These are phyloP conservation scores for Drosophila saltans DNA, from an alignment of 1,140 invertebrate species.

Conservation along the genomic window DNA sequence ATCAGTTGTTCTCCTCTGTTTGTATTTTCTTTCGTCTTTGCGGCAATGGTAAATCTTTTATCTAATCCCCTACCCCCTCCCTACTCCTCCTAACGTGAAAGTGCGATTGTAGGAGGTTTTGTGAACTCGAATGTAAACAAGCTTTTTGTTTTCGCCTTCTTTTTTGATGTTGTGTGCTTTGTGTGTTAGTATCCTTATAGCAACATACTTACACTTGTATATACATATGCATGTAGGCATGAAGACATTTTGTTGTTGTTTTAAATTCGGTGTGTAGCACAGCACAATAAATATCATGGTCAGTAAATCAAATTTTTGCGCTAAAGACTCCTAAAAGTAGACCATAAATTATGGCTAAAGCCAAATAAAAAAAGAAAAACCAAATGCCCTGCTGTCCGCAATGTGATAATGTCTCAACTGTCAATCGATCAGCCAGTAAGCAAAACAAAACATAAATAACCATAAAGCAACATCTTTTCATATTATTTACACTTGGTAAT, in stretches of 20 bases:
- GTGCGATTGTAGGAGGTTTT: not conserved
- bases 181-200: constrained; percentile 4
- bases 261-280: constrained; percentile 21
- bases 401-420: constrained; percentile 36
- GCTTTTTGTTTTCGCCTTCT: not conserved
- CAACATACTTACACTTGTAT: constrained; percentile 5
- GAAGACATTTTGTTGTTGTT: constrained; percentile 11
- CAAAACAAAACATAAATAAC: constrained; percentile 55
- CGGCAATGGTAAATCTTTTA: constrained; percentile 14
- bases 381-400: constrained; percentile 25
- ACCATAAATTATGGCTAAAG: constrained; percentile 39
- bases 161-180: constrained; percentile 21
- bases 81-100: not conserved
- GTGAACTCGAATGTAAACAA: constrained; percentile 4
- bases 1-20: constrained; percentile 5
- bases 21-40: constrained; percentile 17
- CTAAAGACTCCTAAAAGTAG: constrained; percentile 20
- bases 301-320: constrained; percentile 26
- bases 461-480: not conserved
- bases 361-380: constrained; percentile 11
- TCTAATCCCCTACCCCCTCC: not conserved
- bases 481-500: not conserved
- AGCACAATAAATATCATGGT: constrained; percentile 26
- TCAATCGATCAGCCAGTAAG: constrained; percentile 30
- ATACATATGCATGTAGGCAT: not conserved